Percentiles rank a stretch among this genome's conserved stretches.
Conservation (phyloP, 2,888 invertebrate genomes). For the Arge pagana region DNA sequence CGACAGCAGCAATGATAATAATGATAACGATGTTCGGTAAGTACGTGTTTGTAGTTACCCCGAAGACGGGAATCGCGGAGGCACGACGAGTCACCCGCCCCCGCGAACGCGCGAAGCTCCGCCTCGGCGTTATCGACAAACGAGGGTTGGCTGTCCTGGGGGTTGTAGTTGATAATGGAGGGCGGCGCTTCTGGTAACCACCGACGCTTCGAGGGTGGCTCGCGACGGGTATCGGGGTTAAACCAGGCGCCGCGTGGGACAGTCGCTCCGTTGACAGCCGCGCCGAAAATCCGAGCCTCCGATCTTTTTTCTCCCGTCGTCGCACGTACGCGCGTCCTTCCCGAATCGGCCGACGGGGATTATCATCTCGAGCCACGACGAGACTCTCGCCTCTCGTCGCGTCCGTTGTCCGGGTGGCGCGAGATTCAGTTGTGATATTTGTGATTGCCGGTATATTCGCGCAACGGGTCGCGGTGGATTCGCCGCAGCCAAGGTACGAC, state of each 20-base stretch:
- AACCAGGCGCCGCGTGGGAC: constrained; percentile 33
- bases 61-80: constrained; percentile 50
- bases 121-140: constrained; percentile 36
- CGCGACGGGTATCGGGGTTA: constrained; percentile 26
- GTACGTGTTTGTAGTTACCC: constrained; percentile 58
- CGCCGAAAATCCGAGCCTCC: constrained; percentile 26
- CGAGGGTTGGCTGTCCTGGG: constrained; percentile 44
- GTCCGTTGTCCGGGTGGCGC: no score
- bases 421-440: constrained; percentile 7
- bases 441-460: constrained; percentile 1
- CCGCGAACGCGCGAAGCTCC: constrained; percentile 19
- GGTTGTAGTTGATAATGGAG: constrained; percentile 47
- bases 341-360: no score
- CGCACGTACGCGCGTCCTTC: no score
- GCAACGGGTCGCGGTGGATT: constrained; percentile 10
- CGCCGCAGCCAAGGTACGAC: constrained; percentile 18
- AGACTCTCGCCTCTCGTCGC: no score
- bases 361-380: no score
- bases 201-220: constrained; percentile 33
- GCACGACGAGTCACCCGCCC: constrained; percentile 41
- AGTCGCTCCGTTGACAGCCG: constrained; percentile 32
- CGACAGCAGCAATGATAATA: no score
- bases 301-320: constrained; percentile 13
- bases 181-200: constrained; percentile 44
- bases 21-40: constrained; percentile 55